Percentiles rank a stretch among this genome's conserved stretches.
These are phyloP conservation scores for Spermophilus dauricus DNA, from an alignment of 2,113 vertebrate species.

Conservation along the genomic window DNA sequence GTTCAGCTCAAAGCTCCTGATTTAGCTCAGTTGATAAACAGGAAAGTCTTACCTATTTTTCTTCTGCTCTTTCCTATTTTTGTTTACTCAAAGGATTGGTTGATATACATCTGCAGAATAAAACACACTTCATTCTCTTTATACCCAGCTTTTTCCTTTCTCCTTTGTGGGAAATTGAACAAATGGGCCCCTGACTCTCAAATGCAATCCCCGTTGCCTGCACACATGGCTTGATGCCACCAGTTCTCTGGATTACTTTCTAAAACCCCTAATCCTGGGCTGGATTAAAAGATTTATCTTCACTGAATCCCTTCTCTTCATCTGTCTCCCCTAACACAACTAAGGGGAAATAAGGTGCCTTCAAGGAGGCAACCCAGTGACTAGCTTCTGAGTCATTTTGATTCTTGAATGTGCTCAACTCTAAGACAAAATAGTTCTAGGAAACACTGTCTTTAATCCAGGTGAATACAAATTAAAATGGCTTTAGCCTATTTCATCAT, in stretches of 20 bases:
- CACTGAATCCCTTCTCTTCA: background rate
- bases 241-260: slow-evolving; percentile 9
- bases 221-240: background rate
- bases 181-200: background rate
- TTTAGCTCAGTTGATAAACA: slow-evolving; percentile 13
- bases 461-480: background rate
- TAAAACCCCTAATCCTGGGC: slow-evolving; percentile 20
- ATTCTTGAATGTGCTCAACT: background rate
- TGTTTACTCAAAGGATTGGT: background rate
- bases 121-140: background rate
- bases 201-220: background rate
- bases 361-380: background rate
- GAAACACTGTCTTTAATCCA: background rate
- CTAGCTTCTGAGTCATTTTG: background rate
- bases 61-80: background rate
- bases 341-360: background rate
- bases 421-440: background rate
- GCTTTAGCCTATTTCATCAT: background rate
- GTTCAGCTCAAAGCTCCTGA: background rate
- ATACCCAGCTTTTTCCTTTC: background rate
- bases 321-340: slow-evolving; percentile 5
- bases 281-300: slow-evolving; percentile 62
- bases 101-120: background rate
- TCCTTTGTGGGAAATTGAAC: background rate
- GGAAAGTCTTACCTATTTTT: background rate